Base-by-base conservation (phyloP, 2,113 vertebrate species). In the Cricetomys ansorgei region DNA sequence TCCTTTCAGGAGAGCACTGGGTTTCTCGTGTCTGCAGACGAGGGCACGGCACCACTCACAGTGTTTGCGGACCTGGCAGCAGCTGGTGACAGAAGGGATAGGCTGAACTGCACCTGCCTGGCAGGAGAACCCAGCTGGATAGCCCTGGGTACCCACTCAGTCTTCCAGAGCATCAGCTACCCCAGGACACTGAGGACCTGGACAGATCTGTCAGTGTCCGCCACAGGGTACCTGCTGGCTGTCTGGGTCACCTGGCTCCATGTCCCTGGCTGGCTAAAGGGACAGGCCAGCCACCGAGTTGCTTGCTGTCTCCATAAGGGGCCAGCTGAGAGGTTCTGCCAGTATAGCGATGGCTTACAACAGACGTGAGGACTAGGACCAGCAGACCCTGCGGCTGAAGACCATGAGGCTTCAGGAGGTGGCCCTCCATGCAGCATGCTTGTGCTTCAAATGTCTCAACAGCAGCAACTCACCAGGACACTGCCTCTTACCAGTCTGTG, bases 1-100 rank as follows among this genome's bases (percentile, higher is more conserved):
- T 93, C 98, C 98, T 91, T 99, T 99, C 92, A 99, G 98, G 37
- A 99, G 98, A 91, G 98, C 98, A 0, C 98, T 98, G 45, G 98
- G 98, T 87, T 99, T 99, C 97, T 99, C 99, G 0, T 98, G 98
- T 79, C 97, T 79, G 75, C 99, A 98, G 69, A 98, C 80, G 1
- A 99, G 98, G 0, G 97, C 94, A 2, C 97, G 98, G 86, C 99
- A 99, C 97, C 98, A 98, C 40, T 98, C 98, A 76, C 98, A 99
- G 37, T 98, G 98, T 55, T 98, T 99, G 31, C 98, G 98, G 96
- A 99, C 98, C 97, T 98, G 99, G 97, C 99, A 99, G 98, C 99
- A 99, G 96, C 99, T 99, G 96, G 1, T 94, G 92, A 76, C 88
- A 62, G 57, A 87, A 45, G 64, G 67, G 45, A 62, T 0, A 1